A percentile compares a stretch with the other conserved stretches of the same genome.
phyloP scores from a whole-genome alignment of 2,797 vertebrate genomes.

The Staurois parvus region DNA sequence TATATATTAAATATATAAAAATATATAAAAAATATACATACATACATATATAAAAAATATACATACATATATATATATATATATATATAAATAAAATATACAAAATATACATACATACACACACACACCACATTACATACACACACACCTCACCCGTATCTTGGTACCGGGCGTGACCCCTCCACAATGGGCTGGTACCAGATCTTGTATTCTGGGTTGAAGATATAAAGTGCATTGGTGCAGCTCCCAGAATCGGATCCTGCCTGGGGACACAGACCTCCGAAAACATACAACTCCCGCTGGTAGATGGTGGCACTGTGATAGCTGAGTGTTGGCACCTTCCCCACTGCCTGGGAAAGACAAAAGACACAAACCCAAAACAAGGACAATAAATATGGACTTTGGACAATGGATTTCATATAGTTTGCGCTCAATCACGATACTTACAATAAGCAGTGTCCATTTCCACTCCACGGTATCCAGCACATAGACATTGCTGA shows the following conservation, averaged over 20 bases:
- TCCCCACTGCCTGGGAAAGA: conserved; percentile 81
- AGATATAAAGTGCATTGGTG: conserved; percentile 88
- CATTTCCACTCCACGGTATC: conserved; percentile 89
- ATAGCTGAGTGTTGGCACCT: conserved; percentile 80
- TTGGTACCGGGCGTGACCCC: conserved; percentile 84
- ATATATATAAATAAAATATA: too few relatives aligned
- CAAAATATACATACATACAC: too few relatives aligned
- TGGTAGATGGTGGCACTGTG: conserved; percentile 86
- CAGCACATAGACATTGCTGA: conserved; percentile 81
- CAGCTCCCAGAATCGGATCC: conserved; percentile 73
- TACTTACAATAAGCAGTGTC: conserved; percentile 82
- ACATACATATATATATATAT: too few relatives aligned
- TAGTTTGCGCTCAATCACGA: background rate
- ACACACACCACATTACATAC: too few relatives aligned
- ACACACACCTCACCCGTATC: conserved; percentile 89
- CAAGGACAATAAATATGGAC: background rate
- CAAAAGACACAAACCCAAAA: too few relatives aligned
- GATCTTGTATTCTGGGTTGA: conserved; percentile 88
- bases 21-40: too few relatives aligned
- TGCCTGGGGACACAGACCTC: conserved; percentile 78
- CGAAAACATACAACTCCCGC: conserved; percentile 90
- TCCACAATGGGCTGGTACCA: conserved; percentile 93
- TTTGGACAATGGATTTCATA: background rate
- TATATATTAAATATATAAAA: too few relatives aligned
- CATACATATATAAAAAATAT: too few relatives aligned